phyloP scores from a whole-genome alignment of 2,797 vertebrate species.

The Acipenser transmontanus region DNA sequence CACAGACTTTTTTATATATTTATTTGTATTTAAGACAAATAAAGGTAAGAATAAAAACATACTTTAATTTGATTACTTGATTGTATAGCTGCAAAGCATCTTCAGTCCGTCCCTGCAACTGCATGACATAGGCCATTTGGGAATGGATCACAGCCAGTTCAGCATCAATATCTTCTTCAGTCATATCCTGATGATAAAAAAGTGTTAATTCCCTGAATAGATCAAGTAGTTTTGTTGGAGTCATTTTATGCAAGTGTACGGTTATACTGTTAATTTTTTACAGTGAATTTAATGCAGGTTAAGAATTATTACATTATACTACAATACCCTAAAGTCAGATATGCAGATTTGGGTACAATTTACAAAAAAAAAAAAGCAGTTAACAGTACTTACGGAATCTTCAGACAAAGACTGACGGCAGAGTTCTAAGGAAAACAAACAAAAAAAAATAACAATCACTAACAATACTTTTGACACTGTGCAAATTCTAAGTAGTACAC shows the following conservation, averaged over 20 bases:
- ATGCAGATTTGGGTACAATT: no score
- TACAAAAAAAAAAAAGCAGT: background rate
- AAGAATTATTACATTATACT: background rate
- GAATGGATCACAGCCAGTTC: conserved; percentile 94
- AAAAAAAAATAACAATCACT: conserved; percentile 9
- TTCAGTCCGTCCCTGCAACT: conserved; percentile 82
- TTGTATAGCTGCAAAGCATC: conserved; percentile 95
- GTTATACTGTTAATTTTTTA: no score
- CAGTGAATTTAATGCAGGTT: background rate
- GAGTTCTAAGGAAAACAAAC: conserved; percentile 61
- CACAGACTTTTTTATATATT: no score
- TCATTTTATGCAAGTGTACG: no score
- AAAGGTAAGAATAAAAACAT: conserved; percentile 33
- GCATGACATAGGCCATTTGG: conserved; percentile 94
- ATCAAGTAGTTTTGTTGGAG: no score
- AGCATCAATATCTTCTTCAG: conserved; percentile 85
- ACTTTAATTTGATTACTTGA: conserved; percentile 98
- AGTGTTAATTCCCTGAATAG: no score
- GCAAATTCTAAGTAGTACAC: no score
- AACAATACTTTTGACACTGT: background rate
- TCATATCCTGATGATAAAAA: conserved; percentile 57
- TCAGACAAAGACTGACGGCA: conserved; percentile 85
- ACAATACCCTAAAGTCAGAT: background rate
- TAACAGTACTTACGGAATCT: conserved; percentile 77
- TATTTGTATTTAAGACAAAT: no score